Conservation (phyloP, 2,113 vertebrate species). For the Zosterops japonicus region DNA sequence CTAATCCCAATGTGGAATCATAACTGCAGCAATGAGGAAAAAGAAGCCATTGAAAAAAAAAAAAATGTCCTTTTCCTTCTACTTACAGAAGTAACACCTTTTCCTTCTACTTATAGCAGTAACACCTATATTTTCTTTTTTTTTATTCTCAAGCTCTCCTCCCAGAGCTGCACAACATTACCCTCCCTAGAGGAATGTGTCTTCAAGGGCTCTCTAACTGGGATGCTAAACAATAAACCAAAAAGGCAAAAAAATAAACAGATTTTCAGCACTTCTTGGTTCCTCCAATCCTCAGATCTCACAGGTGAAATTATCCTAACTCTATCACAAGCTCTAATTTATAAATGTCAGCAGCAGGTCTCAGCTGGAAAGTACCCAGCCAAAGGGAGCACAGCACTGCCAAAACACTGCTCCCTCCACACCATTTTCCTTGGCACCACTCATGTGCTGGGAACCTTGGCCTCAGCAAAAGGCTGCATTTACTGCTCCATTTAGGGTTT, state of each 20-base stretch:
- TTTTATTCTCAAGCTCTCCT: background rate
- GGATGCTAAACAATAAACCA: background rate
- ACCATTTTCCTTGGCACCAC: background rate
- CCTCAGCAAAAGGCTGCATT: background rate
- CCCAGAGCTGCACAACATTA: background rate
- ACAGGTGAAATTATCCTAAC: background rate
- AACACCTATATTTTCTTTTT: background rate
- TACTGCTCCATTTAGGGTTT: background rate
- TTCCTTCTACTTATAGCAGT: background rate
- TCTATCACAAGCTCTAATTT: background rate
- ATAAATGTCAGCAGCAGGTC: background rate
- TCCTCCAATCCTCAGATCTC: background rate
- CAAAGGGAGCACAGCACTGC: rapidly evolving
- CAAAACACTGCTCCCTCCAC: background rate
- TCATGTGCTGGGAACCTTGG: background rate
- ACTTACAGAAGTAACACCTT: background rate
- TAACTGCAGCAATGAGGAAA: background rate
- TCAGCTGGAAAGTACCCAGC: background rate
- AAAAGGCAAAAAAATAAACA: background rate
- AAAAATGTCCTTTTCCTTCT: background rate
- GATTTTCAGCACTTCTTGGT: background rate
- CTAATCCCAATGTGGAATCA: background rate
- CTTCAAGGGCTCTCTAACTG: background rate
- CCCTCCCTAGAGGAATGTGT: background rate
- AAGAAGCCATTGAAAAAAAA: background rate